Conservation (phyloP, 1,140 invertebrate genomes). For the Neelides sp. region DNA sequence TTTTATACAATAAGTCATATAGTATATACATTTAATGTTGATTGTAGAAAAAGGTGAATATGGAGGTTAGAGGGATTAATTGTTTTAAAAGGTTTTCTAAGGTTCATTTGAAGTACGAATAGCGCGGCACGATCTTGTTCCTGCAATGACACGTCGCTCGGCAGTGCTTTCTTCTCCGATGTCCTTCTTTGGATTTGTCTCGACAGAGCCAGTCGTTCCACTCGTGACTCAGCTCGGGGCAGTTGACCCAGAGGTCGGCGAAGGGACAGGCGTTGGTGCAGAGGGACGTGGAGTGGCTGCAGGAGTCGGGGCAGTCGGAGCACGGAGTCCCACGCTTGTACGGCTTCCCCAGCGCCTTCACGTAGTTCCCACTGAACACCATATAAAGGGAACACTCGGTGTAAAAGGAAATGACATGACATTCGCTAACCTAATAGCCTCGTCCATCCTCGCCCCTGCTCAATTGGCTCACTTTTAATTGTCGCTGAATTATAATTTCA, state of each 20-base stretch:
- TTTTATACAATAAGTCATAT: too few relatives aligned
- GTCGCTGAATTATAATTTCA: too few relatives aligned
- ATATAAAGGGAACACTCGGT: too few relatives aligned
- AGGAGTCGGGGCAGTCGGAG: slow-evolving; percentile 49
- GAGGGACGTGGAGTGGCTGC: slow-evolving; percentile 46
- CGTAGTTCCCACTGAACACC: slow-evolving; percentile 58
- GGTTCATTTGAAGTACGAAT: too few relatives aligned
- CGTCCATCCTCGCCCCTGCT: too few relatives aligned
- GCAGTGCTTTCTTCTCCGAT: slow-evolving; percentile 46
- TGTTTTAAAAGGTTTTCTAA: too few relatives aligned
- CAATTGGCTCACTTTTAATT: too few relatives aligned
- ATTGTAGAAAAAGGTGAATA: too few relatives aligned
- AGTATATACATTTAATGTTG: too few relatives aligned
- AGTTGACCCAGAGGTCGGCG: slow-evolving; percentile 57
- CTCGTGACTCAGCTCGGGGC: slow-evolving; percentile 45
- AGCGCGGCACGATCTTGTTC: slow-evolving; percentile 35
- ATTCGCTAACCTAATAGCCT: too few relatives aligned
- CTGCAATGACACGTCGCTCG: slow-evolving; percentile 57
- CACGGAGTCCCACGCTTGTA: slow-evolving; percentile 53
- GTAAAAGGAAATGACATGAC: too few relatives aligned
- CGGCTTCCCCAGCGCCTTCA: slow-evolving; percentile 46
- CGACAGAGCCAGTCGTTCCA: slow-evolving; percentile 51
- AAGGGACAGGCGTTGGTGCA: slow-evolving; percentile 60
- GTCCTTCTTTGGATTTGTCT: slow-evolving; percentile 42
- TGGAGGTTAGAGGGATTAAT: too few relatives aligned